A percentile compares a stretch with the other conserved stretches of the same genome.
These are phyloP conservation scores for Myrmecophaga tridactyla DNA, from an alignment of 2,113 vertebrate genomes.

Conservation along the genomic window DNA sequence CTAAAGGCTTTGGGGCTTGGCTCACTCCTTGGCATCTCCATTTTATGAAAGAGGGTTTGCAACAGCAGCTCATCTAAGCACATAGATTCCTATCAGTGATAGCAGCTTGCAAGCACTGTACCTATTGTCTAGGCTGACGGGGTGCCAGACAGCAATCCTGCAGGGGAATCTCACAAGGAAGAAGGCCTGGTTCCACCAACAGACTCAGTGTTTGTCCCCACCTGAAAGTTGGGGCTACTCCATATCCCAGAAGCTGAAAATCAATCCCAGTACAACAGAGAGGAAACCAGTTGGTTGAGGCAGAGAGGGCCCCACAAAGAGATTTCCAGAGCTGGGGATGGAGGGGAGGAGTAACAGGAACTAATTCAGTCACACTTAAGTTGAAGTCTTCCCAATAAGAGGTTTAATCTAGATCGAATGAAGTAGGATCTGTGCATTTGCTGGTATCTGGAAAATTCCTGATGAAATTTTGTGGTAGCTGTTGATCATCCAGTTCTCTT, in stretches of 20 bases:
- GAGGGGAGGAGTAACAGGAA: not conserved
- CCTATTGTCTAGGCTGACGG: constrained; percentile 14
- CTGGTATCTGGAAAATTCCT: constrained; percentile 3
- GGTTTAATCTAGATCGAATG: constrained; percentile 66
- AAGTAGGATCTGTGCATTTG: constrained; percentile 23
- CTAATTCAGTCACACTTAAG: constrained; percentile 69
- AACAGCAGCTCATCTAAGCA: not conserved
- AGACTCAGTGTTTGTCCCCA: not conserved
- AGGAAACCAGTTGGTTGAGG: constrained; percentile 18
- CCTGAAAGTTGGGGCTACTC: constrained; percentile 6
- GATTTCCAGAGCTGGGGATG: constrained; percentile 16
- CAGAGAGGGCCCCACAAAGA: not conserved
- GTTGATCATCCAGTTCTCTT: not conserved
- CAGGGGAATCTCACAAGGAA: not conserved
- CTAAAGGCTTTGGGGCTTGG: not conserved
- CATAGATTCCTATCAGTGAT: constrained; percentile 51
- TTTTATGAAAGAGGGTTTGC: constrained; percentile 52
- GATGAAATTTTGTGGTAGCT: constrained; percentile 3
- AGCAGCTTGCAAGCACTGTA: constrained; percentile 1
- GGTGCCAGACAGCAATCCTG: not conserved
- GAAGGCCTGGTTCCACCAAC: not conserved
- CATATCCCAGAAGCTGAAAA: constrained; percentile 44
- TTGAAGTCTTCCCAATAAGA: constrained; percentile 58
- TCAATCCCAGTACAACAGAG: not conserved
- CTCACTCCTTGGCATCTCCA: constrained; percentile 18